Evolutionary conservation across 2,113 vertebrate genomes (phyloP), one percentile per base, ranked within the genome.

Genomic region (Sinocyclocheilus anophthalmus): DNA sequence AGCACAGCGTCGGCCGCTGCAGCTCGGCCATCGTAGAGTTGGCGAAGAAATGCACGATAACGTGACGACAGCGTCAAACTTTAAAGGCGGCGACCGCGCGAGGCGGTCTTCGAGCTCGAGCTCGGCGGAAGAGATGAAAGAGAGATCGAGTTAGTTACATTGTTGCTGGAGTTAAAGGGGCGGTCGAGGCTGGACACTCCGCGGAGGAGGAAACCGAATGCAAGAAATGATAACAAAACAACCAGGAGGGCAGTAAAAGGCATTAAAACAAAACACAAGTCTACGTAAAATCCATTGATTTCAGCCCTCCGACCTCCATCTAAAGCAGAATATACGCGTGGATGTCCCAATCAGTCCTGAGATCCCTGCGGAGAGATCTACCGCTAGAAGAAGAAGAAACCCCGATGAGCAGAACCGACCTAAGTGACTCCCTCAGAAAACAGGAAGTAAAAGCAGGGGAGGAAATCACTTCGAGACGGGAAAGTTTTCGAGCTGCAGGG

Each of bases 251-350:
- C 50, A 26, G 70, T 18, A 61, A 84, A 79, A 57, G 67, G 42
- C 59, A 65, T 13, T 37, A 45, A 53, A 63, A 26, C 65, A 39
- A 33, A 82, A 26, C 65, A 42, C 50, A 82, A 65, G 67, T 88
- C 93, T 95, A 95, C 75, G 96, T 96, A 89, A 96, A 94, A 96
- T 96, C 96, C 95, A 96, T 96, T 33, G 83, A 87, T 39, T 18
- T 53, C 77, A 79, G 75, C 84, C 86, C 73, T 81, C 57, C 81
- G 55, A 73, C 78, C 83, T 82, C 83, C 88, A 89, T 87, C 61
- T 53, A 78, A 53, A 42, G 50, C 14, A 9, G 16, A 50, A 16
- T 53, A 39, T 78, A 11, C 24, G 2, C 3, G 61, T 18, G 81
- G 67, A 72, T 73, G 80, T 80, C 37, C 53, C 26, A 37, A 4